Conservation (phyloP, 2,797 vertebrate genomes). For the Knipowitschia caucasica region DNA sequence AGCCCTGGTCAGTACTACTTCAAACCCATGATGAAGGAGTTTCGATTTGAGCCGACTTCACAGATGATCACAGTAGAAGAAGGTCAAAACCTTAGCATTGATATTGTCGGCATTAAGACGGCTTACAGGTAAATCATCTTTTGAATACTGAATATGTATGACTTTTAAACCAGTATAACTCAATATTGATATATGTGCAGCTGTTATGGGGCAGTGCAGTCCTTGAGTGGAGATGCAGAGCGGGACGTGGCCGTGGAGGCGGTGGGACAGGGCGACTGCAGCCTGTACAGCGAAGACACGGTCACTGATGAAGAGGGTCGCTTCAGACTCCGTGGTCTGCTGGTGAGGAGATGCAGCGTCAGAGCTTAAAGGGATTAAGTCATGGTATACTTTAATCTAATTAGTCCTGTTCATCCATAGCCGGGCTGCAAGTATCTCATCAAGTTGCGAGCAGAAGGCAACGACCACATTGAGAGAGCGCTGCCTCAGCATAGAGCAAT, state of each 20-base stretch:
- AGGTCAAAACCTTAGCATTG: constrained; percentile 89
- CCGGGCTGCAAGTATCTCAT: constrained; percentile 90
- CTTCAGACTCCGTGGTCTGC: constrained; percentile 89
- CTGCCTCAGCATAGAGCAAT: constrained; percentile 87
- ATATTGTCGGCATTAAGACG: constrained; percentile 89
- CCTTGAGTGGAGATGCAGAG: constrained; percentile 93
- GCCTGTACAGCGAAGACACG: constrained; percentile 93
- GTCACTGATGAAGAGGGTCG: constrained; percentile 93
- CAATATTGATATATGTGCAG: constrained; percentile 56
- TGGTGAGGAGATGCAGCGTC: constrained; percentile 76
- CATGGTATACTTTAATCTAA: background rate
- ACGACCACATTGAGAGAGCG: constrained; percentile 94
- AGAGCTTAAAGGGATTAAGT: background rate
- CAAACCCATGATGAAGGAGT: constrained; percentile 99
- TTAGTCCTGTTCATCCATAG: constrained; percentile 47
- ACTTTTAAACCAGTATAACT: background rate
- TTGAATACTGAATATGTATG: background rate
- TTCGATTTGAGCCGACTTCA: constrained; percentile 93
- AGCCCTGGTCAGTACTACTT: constrained; percentile 98
- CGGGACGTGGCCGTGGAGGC: constrained; percentile 92
- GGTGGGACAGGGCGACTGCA: constrained; percentile 87
- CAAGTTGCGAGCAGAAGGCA: constrained; percentile 91
- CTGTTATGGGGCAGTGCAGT: constrained; percentile 91
- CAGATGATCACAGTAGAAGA: constrained; percentile 98
- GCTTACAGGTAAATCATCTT: constrained; percentile 86